Evolutionary conservation across 2,888 invertebrate species (phyloP), one percentile per base, ranked within the genome.

Genomic region (Drosophila paranaensis): DNA sequence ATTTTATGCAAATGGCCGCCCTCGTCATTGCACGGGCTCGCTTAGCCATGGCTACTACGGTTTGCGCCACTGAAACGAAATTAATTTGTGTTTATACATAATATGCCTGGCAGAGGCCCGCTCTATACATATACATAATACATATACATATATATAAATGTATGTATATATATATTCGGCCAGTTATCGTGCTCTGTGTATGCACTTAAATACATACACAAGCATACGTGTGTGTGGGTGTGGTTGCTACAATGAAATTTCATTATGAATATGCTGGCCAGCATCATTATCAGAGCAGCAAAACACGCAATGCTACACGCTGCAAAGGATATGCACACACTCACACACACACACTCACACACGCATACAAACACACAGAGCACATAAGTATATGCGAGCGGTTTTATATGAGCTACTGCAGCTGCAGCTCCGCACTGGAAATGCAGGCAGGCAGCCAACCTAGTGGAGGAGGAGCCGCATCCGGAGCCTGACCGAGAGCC

Each of bases 1-100:
- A 91, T 91, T 90, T 91, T 90, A 89, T 90, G 91, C 89, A 91
- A 90, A 90, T 90, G 90, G 84, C 84, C 76, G 71, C 78, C 71
- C 73, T 81, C 75, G 76, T 80, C 79, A 82, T 77, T 85, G 88
- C 83, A 88, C 70, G 79, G 79, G 78, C 78, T 77, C 81, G 81
- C 81, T 79, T 76, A 77, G 82, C 71, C 68, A 77, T 62, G 82
- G 79, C 84, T 84, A 65, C 62, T 76, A 80, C 75, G 88, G 89
- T 81, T 82, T 74, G 81, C 84, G 87, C 84, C 81, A 87, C 89
- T 90, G 86, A 88, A 89, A 90, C 86, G 89, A 89, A 89, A 89
- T 89, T 89, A 89, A 89, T 89, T 89, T 89, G 90, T 89, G 90
- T 89, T 89, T 90, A 89, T 84, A 84, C 84, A 84, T 89, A 90